Evolutionary conservation across 2,113 vertebrate species (phyloP).

Genomic region (Eira barbara): DNA sequence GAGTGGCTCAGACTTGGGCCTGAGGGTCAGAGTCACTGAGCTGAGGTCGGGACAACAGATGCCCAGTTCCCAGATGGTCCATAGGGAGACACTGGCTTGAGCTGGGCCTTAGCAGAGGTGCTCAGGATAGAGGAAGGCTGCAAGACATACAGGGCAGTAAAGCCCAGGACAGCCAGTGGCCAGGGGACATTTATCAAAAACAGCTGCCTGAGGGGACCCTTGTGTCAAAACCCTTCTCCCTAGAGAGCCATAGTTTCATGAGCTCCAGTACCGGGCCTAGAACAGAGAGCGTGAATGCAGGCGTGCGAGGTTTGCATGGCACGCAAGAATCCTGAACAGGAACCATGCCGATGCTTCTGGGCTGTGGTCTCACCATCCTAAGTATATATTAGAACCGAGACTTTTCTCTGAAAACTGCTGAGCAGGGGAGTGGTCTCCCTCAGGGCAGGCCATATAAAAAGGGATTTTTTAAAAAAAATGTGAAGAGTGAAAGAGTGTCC

Average conservation of each 20-base stretch:
- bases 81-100: background rate
- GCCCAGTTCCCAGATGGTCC: background rate
- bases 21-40: background rate
- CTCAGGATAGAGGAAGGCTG: background rate
- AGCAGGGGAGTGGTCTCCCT: background rate
- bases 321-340: accelerated
- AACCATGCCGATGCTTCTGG: background rate
- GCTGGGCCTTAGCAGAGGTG: background rate
- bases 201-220: background rate
- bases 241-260: too few species aligned
- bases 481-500: background rate
- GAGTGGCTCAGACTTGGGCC: background rate
- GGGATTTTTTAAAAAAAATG: background rate
- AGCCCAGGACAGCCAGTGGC: background rate
- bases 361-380: background rate
- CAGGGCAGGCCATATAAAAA: background rate
- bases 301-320: background rate
- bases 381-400: background rate
- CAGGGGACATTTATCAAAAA: background rate
- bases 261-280: background rate
- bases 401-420: background rate
- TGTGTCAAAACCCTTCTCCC: background rate
- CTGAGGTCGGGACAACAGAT: background rate
- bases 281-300: accelerated
- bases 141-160: background rate